Percentiles rank a stretch among this genome's conserved stretches.
phyloP scores from a whole-genome alignment of 1,140 invertebrate genomes.

The Zaprionus ornatus region DNA sequence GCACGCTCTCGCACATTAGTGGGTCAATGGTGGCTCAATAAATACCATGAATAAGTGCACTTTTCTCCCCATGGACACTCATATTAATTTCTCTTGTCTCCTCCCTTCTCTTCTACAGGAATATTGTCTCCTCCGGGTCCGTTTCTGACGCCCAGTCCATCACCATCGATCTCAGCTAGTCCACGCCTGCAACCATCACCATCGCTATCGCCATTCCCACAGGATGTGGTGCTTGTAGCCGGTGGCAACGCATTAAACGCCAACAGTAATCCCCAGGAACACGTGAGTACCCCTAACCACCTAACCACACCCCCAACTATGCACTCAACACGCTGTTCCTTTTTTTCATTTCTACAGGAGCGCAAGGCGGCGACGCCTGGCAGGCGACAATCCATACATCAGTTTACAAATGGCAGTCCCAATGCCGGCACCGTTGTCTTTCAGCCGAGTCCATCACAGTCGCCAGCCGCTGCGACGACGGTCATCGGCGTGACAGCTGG shows the following conservation, averaged over 20 bases:
- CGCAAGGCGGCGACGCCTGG: conserved; percentile 83
- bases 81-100: conserved; percentile 18
- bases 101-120: conserved; percentile 66
- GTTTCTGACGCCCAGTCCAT: conserved; percentile 84
- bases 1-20: conserved; percentile 28
- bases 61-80: background rate
- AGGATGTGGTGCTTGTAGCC: conserved; percentile 83
- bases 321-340: background rate
- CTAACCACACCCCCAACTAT: background rate
- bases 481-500: conserved; percentile 83
- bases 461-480: conserved; percentile 81
- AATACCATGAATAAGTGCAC: conserved; percentile 39
- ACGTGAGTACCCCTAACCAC: conserved; percentile 60
- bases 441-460: conserved; percentile 83
- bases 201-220: conserved; percentile 83
- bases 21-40: conserved; percentile 47
- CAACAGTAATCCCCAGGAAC: conserved; percentile 82
- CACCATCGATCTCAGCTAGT: conserved; percentile 84
- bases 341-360: conserved; percentile 52
- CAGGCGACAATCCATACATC: conserved; percentile 83
- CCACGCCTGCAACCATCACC: conserved; percentile 83
- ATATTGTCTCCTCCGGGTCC: conserved; percentile 84
- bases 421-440: conserved; percentile 83
- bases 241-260: conserved; percentile 80
- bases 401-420: conserved; percentile 83